Evolutionary conservation across 1,140 invertebrate genomes (phyloP), one percentile per base, ranked within the genome.

Genomic region (Drosophila subpulchrella): DNA sequence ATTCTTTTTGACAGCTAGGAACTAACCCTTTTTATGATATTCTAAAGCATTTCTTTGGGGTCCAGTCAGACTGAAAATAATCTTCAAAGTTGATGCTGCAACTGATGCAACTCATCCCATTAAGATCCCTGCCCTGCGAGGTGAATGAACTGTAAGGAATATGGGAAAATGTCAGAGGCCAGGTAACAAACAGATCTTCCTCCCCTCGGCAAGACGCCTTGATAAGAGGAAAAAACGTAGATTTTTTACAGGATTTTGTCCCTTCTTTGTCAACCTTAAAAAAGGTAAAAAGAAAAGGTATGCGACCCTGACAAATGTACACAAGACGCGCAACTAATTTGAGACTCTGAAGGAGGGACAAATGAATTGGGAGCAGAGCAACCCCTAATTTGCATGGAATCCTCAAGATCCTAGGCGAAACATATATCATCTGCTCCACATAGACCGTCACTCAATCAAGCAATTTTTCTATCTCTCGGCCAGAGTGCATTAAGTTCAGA

Each of bases 91-190:
- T 32, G 39, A 55, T 70, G 58, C 54, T 42, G 63, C 51, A 57
- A 65, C 58, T 24, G 53, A 67, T 68, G 65, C 47, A 66, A 62
- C 50, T n/a, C 32, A 50, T 48, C 11, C 32, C 42, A 66, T 48
- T 15, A 6, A 67, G 73, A 59, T 61, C 58, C 47, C 30, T 59
- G 47, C 6, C 24, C 20, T 12, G 24, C 13, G 32, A 68, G 81
- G 81, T 84, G 77, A 84, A 85, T 74, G 81, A 84, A 80, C 81
- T 81, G 46, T 24, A 67, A 50, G 41, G 24, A 73, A 66, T 54
- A 65, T 73, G 73, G 57, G 78, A 81, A 70, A 70, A 55, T 59
- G 15, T 42, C 54, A 66, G 46, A 17, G 36, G 30, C 57, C 74
- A 85, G 81, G 82, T 86, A 85, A 81, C 15, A 77, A 53, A 53